Evolutionary conservation across 2,888 invertebrate species (phyloP).

Genomic region (Tetranychus piercei): DNA sequence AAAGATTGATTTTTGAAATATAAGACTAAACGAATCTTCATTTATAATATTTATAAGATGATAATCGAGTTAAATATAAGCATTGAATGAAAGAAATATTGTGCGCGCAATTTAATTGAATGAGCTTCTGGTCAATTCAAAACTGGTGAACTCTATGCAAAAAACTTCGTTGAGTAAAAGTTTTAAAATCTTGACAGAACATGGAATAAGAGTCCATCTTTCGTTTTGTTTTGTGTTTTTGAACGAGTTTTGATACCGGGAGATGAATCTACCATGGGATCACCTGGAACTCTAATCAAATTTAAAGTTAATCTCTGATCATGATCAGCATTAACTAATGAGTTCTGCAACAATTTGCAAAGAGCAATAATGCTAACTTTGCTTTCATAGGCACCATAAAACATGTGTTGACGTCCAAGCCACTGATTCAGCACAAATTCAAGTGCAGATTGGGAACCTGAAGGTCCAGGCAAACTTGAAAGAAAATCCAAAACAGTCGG

Average conservation of each 20-base stretch:
- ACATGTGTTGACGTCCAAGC: constrained; percentile 47
- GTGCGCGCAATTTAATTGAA: too few species aligned
- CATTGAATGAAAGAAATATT: too few species aligned
- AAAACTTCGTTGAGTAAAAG: constrained; percentile 47
- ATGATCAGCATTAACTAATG: constrained; percentile 39
- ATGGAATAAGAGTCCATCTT: constrained; percentile 46
- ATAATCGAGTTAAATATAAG: too few species aligned
- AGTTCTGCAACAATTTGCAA: constrained; percentile 48
- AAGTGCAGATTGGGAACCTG: constrained; percentile 46
- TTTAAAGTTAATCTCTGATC: constrained; percentile 39
- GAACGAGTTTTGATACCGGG: constrained; percentile 30
- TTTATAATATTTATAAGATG: too few species aligned
- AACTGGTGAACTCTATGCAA: constrained; percentile 35
- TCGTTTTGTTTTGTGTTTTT: constrained; percentile 34
- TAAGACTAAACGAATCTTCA: too few species aligned
- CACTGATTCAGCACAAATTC: constrained; percentile 51
- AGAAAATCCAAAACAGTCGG: constrained; percentile 50
- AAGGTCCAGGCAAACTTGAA: constrained; percentile 50
- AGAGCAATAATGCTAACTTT: constrained; percentile 49
- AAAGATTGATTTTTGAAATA: too few species aligned
- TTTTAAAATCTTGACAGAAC: constrained; percentile 52
- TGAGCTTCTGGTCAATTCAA: not conserved
- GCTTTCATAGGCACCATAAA: constrained; percentile 48
- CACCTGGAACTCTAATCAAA: constrained; percentile 41
- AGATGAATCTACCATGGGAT: constrained; percentile 21